phyloP scores from a whole-genome alignment of 2,113 vertebrate species.

The Tragelaphus scriptus region DNA sequence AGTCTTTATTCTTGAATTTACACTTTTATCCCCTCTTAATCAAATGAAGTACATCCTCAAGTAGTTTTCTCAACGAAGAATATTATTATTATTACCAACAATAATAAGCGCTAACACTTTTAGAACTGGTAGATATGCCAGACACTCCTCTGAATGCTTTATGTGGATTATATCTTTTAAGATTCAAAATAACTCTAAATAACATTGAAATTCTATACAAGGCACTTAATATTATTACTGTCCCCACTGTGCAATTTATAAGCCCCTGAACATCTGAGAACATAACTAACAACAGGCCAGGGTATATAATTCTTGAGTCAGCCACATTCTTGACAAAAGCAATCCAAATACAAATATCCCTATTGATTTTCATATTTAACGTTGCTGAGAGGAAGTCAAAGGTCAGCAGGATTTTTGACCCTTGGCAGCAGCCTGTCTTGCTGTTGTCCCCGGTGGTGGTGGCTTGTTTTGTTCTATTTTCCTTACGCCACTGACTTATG shows the following conservation, averaged over 20 bases:
- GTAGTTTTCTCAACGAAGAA: not conserved
- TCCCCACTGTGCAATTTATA: not conserved
- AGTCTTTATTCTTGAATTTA: not conserved
- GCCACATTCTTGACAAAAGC: not conserved
- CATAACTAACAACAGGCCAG: not conserved
- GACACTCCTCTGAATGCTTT: not conserved
- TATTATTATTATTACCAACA: not conserved
- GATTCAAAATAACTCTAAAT: not conserved
- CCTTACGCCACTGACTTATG: not conserved
- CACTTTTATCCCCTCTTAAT: slow-evolving; percentile 6
- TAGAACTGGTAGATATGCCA: not conserved
- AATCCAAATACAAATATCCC: not conserved
- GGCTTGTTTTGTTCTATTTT: not conserved
- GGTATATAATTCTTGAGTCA: not conserved
- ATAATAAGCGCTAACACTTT: not conserved
- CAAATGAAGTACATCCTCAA: not conserved
- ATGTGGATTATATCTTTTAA: not conserved
- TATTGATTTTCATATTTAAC: not conserved
- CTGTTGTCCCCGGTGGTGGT: not conserved
- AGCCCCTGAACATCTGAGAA: not conserved
- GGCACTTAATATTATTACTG: not conserved
- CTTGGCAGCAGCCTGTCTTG: not conserved
- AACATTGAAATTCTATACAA: not conserved
- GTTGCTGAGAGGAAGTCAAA: not conserved
- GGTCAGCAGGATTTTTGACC: not conserved